phyloP scores from a whole-genome alignment of 2,113 vertebrate species.

The Phaethornis superciliosus region DNA sequence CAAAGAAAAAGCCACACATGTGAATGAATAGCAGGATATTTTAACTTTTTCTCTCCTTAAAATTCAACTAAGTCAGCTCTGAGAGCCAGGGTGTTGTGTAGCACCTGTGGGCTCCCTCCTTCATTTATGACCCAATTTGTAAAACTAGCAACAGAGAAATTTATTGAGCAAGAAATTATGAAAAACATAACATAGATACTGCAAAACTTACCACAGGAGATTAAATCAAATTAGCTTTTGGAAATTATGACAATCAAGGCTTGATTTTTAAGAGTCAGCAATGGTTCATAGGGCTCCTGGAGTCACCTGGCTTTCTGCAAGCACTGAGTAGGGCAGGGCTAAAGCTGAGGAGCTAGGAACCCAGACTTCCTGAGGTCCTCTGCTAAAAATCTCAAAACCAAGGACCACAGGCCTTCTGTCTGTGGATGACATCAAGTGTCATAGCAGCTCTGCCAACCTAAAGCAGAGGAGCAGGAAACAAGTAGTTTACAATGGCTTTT shows the following conservation, averaged over 20 bases:
- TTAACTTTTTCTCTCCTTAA: not conserved
- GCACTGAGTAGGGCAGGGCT: accelerated
- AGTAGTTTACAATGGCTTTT: not conserved
- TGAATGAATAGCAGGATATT: not conserved
- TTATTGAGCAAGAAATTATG: not conserved
- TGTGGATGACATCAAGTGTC: not conserved
- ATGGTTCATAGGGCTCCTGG: accelerated
- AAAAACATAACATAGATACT: not conserved
- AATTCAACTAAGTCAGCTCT: not conserved
- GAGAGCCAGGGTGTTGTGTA: not conserved
- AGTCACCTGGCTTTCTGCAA: not conserved
- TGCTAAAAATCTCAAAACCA: not conserved
- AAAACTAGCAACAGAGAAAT: not conserved
- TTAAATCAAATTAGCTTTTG: not conserved
- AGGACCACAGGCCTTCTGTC: not conserved
- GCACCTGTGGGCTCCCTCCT: not conserved
- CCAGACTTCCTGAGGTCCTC: not conserved
- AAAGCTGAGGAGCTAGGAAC: not conserved
- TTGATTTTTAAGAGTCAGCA: not conserved
- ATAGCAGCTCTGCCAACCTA: not conserved
- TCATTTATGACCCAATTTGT: not conserved
- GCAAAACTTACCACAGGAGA: not conserved
- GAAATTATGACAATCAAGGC: not conserved
- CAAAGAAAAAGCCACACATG: accelerated
- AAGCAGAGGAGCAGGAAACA: not conserved